Conservation (phyloP, 2,888 invertebrate species). For the Himalopsyche japonica region DNA sequence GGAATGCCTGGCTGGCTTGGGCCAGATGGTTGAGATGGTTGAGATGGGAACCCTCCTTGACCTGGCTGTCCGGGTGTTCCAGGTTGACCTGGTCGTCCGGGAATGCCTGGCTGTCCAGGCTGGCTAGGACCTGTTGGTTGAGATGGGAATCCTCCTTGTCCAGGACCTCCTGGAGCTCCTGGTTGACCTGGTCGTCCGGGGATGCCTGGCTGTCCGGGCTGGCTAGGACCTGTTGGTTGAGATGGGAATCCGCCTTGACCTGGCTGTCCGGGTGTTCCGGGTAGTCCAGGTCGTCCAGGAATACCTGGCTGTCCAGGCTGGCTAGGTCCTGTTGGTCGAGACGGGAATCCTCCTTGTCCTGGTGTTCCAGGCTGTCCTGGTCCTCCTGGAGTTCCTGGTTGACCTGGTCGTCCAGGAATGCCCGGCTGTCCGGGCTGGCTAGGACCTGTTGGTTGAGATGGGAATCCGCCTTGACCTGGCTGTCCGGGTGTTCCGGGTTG, state of each 20-base stretch:
- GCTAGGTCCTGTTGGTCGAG: constrained; percentile 42
- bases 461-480: constrained; percentile 39
- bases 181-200: constrained; percentile 21
- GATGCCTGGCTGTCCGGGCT: constrained; percentile 22
- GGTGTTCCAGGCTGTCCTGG: constrained; percentile 27
- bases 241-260: constrained; percentile 31
- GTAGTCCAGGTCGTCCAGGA: constrained; percentile 22
- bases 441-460: constrained; percentile 27
- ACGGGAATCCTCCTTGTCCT: constrained; percentile 45
- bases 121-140: constrained; percentile 25
- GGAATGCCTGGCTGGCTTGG: constrained; percentile 42
- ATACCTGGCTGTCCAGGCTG: constrained; percentile 26
- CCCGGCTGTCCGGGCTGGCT: constrained; percentile 42
- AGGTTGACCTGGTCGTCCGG: constrained; percentile 33
- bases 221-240: constrained; percentile 39
- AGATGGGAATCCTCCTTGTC: constrained; percentile 36
- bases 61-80: too few species aligned
- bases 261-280: constrained; percentile 26
- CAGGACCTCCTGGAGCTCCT: constrained; percentile 41
- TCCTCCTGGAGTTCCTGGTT: constrained; percentile 25
- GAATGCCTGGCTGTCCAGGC: constrained; percentile 39
- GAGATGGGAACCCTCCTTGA: constrained; percentile 32
- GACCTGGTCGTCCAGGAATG: constrained; percentile 33
- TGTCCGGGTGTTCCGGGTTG: constrained; percentile 39
- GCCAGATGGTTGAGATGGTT: constrained; percentile 9